These are phyloP conservation scores for Flexamia atlantica DNA, from an alignment of 2,888 invertebrate species.

Conservation along the genomic window DNA sequence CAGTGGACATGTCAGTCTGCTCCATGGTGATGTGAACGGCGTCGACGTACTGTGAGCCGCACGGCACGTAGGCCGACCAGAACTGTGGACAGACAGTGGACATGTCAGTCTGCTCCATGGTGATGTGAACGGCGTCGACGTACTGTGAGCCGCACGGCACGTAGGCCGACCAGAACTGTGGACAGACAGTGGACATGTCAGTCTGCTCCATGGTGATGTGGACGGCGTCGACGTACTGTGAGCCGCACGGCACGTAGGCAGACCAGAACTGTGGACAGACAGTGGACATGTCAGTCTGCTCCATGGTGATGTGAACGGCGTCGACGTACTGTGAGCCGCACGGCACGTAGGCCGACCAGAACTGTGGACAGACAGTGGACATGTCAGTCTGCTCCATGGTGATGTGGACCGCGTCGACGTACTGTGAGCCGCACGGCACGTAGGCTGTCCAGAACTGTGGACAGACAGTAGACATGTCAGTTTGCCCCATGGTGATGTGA, in stretches of 20 bases:
- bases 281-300: too few species aligned
- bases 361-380: too few species aligned
- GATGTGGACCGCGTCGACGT: constrained; percentile 90
- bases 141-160: constrained; percentile 91
- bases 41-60: constrained; percentile 89
- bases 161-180: constrained; percentile 89
- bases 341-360: too few species aligned
- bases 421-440: constrained; percentile 90
- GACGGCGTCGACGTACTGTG: too few species aligned
- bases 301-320: too few species aligned
- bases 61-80: constrained; percentile 93
- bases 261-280: too few species aligned
- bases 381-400: constrained; percentile 93
- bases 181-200: too few species aligned
- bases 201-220: too few species aligned
- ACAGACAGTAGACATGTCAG: too few species aligned
- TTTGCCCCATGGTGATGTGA: too few species aligned
- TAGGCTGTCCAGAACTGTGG: constrained; percentile 89
- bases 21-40: constrained; percentile 91
- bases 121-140: constrained; percentile 90
- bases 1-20: constrained; percentile 84
- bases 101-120: constrained; percentile 91
- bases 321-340: too few species aligned
- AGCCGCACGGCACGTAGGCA: too few species aligned
- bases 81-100: constrained; percentile 74